Percentiles rank a stretch among this genome's conserved stretches.
phyloP scores from a whole-genome alignment of 2,888 invertebrate species.

The Hedya salicella region DNA sequence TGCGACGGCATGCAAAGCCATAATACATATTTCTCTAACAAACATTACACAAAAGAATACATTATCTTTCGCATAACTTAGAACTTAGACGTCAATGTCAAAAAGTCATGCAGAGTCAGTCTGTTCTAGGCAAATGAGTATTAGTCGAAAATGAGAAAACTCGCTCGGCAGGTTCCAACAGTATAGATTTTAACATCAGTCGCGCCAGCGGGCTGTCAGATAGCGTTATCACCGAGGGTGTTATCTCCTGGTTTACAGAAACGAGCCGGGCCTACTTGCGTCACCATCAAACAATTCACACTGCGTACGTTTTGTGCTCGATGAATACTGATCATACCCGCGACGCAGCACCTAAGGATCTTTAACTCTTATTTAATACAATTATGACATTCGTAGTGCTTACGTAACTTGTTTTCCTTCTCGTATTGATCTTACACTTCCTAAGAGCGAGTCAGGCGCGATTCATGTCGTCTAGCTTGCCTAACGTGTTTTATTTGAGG shows the following conservation, averaged over 20 bases:
- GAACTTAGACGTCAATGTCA: not conserved
- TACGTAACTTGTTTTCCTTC: constrained; percentile 32
- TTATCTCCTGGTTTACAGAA: constrained; percentile 28
- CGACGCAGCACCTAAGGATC: constrained; percentile 13
- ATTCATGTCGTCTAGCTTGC: constrained; percentile 14
- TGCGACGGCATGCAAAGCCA: constrained; percentile 1
- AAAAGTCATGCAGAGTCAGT: not conserved
- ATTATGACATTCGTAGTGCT: constrained; percentile 30
- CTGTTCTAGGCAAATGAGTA: too few relatives aligned
- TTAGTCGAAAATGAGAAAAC: constrained; percentile 4
- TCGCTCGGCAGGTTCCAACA: constrained; percentile 19
- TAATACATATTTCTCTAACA: not conserved
- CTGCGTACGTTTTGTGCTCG: constrained; percentile 5
- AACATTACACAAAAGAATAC: too few relatives aligned
- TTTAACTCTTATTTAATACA: constrained; percentile 27
- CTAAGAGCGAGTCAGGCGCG: constrained; percentile 3
- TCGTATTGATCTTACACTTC: constrained; percentile 32
- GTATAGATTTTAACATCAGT: not conserved
- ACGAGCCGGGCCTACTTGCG: constrained; percentile 34
- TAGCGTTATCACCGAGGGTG: constrained; percentile 30
- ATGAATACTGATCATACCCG: constrained; percentile 17
- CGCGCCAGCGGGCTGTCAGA: not conserved
- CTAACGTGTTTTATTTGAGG: constrained; percentile 1
- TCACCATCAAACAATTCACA: constrained; percentile 27
- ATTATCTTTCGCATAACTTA: not conserved